A percentile compares a stretch with the other conserved stretches of the same genome.
Conservation (phyloP, 2,888 invertebrate species). For the Halocaridina rubra region DNA sequence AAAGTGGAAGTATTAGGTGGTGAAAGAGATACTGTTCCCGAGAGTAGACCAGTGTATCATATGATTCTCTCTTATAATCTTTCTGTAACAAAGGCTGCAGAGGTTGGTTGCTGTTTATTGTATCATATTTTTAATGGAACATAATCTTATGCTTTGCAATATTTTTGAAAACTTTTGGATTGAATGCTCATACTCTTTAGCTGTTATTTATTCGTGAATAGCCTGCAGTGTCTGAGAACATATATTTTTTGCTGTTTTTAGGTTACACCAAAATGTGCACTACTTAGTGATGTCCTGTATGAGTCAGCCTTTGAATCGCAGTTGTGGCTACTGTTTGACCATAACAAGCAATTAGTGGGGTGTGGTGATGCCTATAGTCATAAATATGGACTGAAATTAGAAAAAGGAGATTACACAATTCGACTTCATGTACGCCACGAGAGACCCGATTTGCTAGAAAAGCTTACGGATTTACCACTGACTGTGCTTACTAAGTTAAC, state of each 20-base stretch:
- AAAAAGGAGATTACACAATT: conserved; percentile 94
- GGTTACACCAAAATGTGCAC: conserved; percentile 67
- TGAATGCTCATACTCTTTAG: no score
- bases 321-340: conserved; percentile 95
- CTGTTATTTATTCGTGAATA: no score
- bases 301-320: conserved; percentile 97
- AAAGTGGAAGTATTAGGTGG: conserved; percentile 60
- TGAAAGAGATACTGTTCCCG: conserved; percentile 85
- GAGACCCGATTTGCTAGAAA: conserved; percentile 84
- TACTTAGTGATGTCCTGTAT: conserved; percentile 89
- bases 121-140: no score
- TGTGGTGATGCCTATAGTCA: conserved; percentile 91
- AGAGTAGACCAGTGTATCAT: conserved; percentile 90
- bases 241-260: background rate
- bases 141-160: no score
- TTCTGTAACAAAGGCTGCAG: conserved; percentile 83
- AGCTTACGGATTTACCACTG: conserved; percentile 80
- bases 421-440: conserved; percentile 92
- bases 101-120: conserved; percentile 72
- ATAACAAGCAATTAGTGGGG: conserved; percentile 85
- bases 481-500: conserved; percentile 74
- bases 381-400: conserved; percentile 87
- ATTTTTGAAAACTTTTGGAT: no score
- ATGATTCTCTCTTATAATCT: conserved; percentile 88
- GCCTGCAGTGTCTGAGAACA: no score